These are phyloP conservation scores for Heterodera carotae DNA, from an alignment of 1,140 invertebrate genomes.

Conservation along the genomic window DNA sequence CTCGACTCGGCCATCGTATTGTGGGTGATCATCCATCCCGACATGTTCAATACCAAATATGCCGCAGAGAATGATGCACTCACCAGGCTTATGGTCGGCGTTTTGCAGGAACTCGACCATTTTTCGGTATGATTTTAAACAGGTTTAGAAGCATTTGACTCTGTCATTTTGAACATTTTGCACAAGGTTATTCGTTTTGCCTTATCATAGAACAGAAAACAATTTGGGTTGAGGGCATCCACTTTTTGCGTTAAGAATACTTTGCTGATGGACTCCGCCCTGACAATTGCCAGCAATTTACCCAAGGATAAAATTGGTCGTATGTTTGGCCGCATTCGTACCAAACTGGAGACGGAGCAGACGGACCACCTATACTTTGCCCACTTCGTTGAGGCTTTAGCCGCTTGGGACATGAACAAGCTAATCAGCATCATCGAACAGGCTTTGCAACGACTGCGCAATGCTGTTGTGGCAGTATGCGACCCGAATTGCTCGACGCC, in stretches of 20 bases:
- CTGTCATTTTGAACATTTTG: no score
- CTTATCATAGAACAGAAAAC: no score
- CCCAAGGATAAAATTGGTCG: conserved; percentile 34
- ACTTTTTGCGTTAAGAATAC: conserved; percentile 15
- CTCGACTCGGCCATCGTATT: conserved; percentile 39
- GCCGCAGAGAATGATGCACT: conserved; percentile 26
- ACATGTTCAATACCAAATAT: conserved; percentile 25
- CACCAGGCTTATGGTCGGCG: conserved; percentile 14
- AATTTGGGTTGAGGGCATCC: no score
- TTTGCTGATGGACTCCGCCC: conserved; percentile 30
- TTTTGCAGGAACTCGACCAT: conserved; percentile 27
- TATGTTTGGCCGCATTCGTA: conserved; percentile 9
- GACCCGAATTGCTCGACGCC: conserved; percentile 5
- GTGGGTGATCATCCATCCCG: conserved; percentile 34
- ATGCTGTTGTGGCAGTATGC: conserved; percentile 10
- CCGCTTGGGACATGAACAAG: conserved; percentile 35
- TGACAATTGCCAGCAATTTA: conserved; percentile 36
- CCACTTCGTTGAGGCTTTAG: conserved; percentile 40
- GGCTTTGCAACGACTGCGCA: conserved; percentile 15
- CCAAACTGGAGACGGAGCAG: conserved; percentile 25
- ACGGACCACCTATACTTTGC: conserved; percentile 15
- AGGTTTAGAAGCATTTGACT: conserved; percentile 1
- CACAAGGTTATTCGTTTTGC: no score
- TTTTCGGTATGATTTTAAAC: conserved; percentile 23
- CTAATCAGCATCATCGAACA: conserved; percentile 28